These are phyloP conservation scores for Mesoligia furuncula DNA, from an alignment of 2,888 invertebrate species.

Conservation along the genomic window DNA sequence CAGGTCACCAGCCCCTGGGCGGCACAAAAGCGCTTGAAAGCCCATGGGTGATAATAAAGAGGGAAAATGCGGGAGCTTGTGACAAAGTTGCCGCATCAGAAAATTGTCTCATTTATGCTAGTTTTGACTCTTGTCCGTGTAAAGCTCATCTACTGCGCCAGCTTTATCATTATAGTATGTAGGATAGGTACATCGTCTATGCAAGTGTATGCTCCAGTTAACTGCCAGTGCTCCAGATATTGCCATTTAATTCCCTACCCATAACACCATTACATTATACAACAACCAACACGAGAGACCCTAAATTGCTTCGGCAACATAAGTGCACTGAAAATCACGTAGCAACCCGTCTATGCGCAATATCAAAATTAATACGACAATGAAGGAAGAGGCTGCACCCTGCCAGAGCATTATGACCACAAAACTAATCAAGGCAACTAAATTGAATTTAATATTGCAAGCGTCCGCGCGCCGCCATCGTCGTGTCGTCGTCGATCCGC, in stretches of 20 bases:
- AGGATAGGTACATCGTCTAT: neutral
- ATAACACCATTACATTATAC: neutral
- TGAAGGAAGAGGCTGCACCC: conserved; percentile 73
- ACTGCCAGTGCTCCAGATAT: neutral
- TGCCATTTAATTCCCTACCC: neutral
- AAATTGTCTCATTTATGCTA: neutral
- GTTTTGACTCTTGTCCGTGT: neutral
- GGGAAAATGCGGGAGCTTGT: neutral
- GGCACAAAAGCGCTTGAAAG: neutral
- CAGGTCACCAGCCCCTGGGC: too few relatives aligned
- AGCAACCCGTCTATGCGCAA: conserved; percentile 39
- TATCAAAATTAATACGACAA: conserved; percentile 72
- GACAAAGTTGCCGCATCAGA: neutral
- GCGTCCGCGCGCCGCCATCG: conserved; percentile 67
- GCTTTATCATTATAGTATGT: neutral
- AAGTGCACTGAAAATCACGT: conserved; percentile 54
- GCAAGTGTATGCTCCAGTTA: neutral
- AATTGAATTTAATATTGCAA: conserved; percentile 88
- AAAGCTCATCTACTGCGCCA: neutral
- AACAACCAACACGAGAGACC: neutral
- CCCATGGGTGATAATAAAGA: neutral
- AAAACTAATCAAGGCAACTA: conserved; percentile 85
- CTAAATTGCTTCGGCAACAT: conserved; percentile 36
- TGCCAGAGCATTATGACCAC: conserved; percentile 78
- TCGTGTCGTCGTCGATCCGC: conserved; percentile 50